phyloP scores from a whole-genome alignment of 2,113 vertebrate genomes.

The Shinisaurus crocodilurus region DNA sequence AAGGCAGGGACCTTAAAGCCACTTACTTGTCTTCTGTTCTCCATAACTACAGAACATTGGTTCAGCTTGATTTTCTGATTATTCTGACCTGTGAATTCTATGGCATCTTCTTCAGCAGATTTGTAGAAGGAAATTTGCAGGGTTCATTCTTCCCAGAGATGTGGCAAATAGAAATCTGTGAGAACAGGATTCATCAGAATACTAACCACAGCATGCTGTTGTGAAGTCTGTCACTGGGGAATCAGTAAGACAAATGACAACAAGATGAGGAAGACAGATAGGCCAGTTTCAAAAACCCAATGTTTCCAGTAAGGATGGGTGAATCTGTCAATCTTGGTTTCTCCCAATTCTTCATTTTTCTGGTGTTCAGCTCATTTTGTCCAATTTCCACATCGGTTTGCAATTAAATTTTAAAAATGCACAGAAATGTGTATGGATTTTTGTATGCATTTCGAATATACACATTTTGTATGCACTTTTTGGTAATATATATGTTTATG shows the following conservation, averaged over 20 bases:
- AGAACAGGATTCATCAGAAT: neutral
- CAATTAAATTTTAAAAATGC: too few relatives aligned
- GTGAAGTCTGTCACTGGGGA: neutral
- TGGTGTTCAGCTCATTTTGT: too few relatives aligned
- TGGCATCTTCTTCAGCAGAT: neutral
- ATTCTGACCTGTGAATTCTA: neutral
- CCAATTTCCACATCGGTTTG: too few relatives aligned
- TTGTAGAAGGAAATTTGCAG: neutral
- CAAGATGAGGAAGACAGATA: neutral
- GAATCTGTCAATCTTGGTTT: too few relatives aligned
- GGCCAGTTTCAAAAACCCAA: neutral
- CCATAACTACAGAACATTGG: too few relatives aligned
- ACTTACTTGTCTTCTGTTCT: neutral
- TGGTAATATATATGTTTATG: too few relatives aligned
- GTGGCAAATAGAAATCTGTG: neutral
- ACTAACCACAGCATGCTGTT: neutral
- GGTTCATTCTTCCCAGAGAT: neutral
- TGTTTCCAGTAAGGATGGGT: neutral
- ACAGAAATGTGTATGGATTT: too few relatives aligned
- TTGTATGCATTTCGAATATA: too few relatives aligned
- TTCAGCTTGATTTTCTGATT: neutral
- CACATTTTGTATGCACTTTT: too few relatives aligned
- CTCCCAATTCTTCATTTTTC: too few relatives aligned
- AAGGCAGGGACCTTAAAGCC: too few relatives aligned
- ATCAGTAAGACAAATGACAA: neutral